These are phyloP conservation scores for Myotis lucifugus DNA, from an alignment of 2,113 vertebrate species.

Conservation along the genomic window DNA sequence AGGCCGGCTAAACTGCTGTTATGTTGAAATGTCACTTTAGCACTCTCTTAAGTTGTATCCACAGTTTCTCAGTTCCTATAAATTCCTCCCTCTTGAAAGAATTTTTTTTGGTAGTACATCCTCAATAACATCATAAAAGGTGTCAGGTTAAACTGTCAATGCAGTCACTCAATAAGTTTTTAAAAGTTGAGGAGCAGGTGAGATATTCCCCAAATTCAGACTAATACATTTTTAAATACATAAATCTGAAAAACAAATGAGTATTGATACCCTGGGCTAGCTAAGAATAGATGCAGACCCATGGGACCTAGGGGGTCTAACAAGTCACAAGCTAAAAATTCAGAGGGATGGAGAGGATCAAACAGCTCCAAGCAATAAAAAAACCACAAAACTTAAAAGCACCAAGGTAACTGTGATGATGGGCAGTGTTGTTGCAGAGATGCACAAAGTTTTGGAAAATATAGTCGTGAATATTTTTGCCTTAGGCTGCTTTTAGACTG, in stretches of 20 bases:
- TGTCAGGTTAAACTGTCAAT: slow-evolving; percentile 17
- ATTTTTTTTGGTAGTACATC: not conserved
- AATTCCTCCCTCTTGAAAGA: not conserved
- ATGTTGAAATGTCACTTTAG: not conserved
- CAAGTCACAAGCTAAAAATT: not conserved
- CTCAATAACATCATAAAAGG: slow-evolving; percentile 4
- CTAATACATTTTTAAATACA: slow-evolving; percentile 47
- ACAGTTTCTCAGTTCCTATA: not conserved
- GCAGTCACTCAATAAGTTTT: slow-evolving; percentile 22
- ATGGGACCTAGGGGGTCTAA: not conserved
- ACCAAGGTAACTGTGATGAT: not conserved
- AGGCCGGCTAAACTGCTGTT: not conserved
- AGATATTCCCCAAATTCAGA: not conserved
- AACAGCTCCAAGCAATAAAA: slow-evolving; percentile 25
- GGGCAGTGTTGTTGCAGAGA: not conserved
- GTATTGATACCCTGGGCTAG: slow-evolving; percentile 36
- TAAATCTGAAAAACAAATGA: slow-evolving; percentile 25
- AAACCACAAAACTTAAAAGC: slow-evolving; percentile 18
- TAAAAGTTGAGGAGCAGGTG: slow-evolving; percentile 7
- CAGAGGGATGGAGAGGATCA: slow-evolving; percentile 2
- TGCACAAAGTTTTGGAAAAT: not conserved
- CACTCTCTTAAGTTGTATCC: not conserved
- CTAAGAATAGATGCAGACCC: slow-evolving; percentile 25
- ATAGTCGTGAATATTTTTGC: slow-evolving; percentile 51
- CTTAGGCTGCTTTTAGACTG: slow-evolving; percentile 33